Conservation (phyloP, 1,140 invertebrate species). For the Batillaria attramentaria region DNA sequence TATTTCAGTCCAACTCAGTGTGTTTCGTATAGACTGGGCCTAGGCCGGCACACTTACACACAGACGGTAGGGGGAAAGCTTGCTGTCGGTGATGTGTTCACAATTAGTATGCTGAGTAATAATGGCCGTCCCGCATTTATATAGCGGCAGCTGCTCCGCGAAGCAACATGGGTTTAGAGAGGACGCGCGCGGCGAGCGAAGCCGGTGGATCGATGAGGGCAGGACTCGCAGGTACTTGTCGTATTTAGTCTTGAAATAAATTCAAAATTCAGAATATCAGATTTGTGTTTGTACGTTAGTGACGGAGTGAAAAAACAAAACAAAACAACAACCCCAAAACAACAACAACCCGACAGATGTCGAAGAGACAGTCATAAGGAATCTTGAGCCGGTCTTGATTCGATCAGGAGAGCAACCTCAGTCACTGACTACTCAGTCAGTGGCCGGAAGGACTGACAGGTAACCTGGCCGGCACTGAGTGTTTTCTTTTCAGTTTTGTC, state of each 20-base stretch:
- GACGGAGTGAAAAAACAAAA: background rate
- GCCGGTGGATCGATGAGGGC: background rate
- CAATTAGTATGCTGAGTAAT: slow-evolving; percentile 24
- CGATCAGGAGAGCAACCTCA: too few relatives aligned
- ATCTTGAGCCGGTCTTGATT: too few relatives aligned
- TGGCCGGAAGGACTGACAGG: too few relatives aligned
- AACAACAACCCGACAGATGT: too few relatives aligned
- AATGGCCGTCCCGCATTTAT: background rate
- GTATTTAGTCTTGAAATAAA: background rate
- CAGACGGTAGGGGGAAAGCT: background rate
- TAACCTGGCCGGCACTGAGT: too few relatives aligned
- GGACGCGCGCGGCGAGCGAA: background rate
- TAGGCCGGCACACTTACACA: too few relatives aligned
- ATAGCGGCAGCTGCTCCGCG: slow-evolving; percentile 15
- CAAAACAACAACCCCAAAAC: background rate
- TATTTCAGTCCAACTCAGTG: too few relatives aligned
- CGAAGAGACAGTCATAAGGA: too few relatives aligned
- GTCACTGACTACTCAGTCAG: too few relatives aligned
- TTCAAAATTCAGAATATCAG: background rate
- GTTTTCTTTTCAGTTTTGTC: too few relatives aligned
- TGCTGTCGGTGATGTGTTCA: background rate
- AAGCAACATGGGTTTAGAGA: background rate
- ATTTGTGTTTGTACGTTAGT: background rate
- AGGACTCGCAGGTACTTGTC: background rate
- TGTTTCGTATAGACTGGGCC: too few relatives aligned